Base-by-base conservation (phyloP, 2,888 invertebrate genomes). In the Agrochola macilenta region DNA sequence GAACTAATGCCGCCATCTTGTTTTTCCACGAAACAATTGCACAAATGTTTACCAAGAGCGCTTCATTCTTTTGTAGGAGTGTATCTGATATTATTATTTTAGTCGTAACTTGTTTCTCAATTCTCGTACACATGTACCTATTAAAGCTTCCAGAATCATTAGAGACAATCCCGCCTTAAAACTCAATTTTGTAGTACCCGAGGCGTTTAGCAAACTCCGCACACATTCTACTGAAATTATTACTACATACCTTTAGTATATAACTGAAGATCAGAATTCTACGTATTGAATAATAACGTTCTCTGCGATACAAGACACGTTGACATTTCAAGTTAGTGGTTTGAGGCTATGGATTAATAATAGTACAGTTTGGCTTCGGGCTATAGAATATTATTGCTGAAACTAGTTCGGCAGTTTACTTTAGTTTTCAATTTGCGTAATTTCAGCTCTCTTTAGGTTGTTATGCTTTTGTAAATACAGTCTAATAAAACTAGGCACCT, bases 291-390 rank as follows among this genome's bases (percentile, higher is more conserved):
- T 63, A 74, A 65, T 65, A 49, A 20, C 12, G 12, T 75, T 58
- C 14, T 81, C 39, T 58, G 35, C n/a, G 20, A 58, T 73, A 77
- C 43, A 82, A 78, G 23, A 75, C 17, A 60, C 43, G 54, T 78
- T 68, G 69, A 73, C 39, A 78, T 75, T 78, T 64, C 30, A 73
- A 63, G 35, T 72, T 73, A 61, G 49, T 46, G 39, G 60, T 60
- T 66, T n/a, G 12, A 60, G 39, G 46, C 30, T 58, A 52, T 52
- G 35, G 23, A 70, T 35, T 83, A 70, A 73, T 66, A 79, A 54
- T 39, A 7, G 17, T 72, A 65, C 20, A 69, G 26, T 69, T 52
- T 69, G 20, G 39, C 69, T 57, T 74, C 20, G 46, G 65, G 74
- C 64, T 30, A 63, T 74, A 58, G 43, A 76, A 75, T 70, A 75